A percentile compares a stretch with the other conserved stretches of the same genome.
Evolutionary conservation across 2,797 vertebrate species (phyloP).

Genomic region (Melanotaenia parkinsoni): DNA sequence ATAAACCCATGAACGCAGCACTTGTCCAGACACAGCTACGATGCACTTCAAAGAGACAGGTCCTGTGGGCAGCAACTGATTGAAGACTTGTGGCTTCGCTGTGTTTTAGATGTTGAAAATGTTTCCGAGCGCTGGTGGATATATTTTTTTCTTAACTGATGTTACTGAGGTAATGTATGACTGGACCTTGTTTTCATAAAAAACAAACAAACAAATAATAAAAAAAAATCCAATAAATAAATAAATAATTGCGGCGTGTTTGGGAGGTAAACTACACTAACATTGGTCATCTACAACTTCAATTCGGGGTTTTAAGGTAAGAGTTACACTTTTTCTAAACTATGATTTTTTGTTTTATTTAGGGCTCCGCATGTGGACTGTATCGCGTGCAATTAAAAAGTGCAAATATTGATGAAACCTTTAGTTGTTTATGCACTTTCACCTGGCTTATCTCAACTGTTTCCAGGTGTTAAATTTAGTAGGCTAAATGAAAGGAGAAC

Average conservation of each 20-base stretch:
- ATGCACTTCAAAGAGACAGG: constrained; percentile 68
- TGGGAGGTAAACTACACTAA: not conserved
- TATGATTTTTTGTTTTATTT: not conserved
- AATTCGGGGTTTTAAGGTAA: constrained; percentile 58
- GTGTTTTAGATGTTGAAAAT: not conserved
- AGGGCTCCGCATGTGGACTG: not conserved
- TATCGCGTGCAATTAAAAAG: not conserved
- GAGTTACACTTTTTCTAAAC: not conserved
- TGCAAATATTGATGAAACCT: not conserved
- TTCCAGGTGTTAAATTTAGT: not conserved
- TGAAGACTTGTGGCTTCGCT: constrained; percentile 3
- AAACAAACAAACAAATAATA: not conserved
- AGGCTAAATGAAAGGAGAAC: not conserved
- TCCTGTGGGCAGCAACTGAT: constrained; percentile 43
- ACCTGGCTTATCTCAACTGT: not conserved
- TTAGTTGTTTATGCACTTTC: not conserved
- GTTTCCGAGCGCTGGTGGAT: not conserved
- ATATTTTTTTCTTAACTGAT: not conserved
- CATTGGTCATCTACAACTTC: constrained; percentile 13
- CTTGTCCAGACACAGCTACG: constrained; percentile 30
- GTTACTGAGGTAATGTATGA: not conserved
- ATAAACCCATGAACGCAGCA: constrained; percentile 44
- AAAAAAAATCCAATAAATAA: not conserved
- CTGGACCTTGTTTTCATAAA: not conserved
- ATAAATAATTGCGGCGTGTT: constrained; percentile 12